Evolutionary conservation across 2,113 vertebrate genomes (phyloP).

Genomic region (Corynorhinus townsendii): DNA sequence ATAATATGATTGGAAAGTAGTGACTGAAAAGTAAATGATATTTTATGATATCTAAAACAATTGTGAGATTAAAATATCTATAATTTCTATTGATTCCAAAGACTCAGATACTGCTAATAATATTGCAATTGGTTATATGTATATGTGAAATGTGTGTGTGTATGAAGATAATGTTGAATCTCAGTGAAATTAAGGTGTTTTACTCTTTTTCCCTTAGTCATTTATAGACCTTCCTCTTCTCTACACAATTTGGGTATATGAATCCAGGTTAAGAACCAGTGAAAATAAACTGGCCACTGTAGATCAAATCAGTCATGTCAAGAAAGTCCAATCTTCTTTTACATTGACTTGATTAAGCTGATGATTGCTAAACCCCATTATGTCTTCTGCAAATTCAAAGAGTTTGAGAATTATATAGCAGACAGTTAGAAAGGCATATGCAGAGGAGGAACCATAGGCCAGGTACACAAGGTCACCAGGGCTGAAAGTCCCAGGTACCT

Average conservation of each 20-base stretch:
- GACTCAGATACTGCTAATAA: neutral
- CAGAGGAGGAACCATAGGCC: neutral
- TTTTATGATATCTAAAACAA: neutral
- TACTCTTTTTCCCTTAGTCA: neutral
- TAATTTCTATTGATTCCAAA: neutral
- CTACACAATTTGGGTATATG: neutral
- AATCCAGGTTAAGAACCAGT: neutral
- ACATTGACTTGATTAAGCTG: neutral
- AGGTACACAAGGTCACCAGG: neutral
- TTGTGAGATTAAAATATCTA: neutral
- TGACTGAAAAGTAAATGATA: neutral
- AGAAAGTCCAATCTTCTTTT: neutral
- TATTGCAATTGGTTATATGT: neutral
- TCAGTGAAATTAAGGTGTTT: neutral
- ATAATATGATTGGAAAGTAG: neutral
- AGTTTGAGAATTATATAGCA: neutral
- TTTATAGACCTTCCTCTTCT: neutral
- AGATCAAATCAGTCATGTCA: constrained; percentile 3
- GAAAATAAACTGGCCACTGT: neutral
- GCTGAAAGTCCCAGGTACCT: neutral
- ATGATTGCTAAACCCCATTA: neutral
- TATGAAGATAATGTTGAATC: neutral
- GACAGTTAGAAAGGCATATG: neutral
- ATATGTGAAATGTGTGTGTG: too few relatives aligned
- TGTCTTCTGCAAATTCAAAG: neutral